Evolutionary conservation across 2,888 invertebrate species (phyloP).

Genomic region (Omphaloscelis lunosa): DNA sequence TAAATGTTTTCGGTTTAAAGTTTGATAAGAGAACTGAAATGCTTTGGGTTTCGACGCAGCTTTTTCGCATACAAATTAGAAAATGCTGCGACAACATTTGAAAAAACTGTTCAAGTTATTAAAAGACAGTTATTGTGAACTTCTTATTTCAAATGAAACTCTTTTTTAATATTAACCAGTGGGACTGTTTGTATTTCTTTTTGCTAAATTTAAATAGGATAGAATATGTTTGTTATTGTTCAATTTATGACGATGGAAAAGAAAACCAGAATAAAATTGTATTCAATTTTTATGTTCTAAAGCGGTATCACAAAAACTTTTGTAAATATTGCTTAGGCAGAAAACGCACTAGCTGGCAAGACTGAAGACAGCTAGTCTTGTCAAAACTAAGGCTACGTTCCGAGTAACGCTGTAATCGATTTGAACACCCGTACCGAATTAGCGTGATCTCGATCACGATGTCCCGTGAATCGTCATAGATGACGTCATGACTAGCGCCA

Average conservation of each 20-base stretch:
- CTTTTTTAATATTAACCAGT: conserved; percentile 32
- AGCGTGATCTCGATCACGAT: too few relatives aligned
- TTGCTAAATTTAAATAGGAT: conserved; percentile 42
- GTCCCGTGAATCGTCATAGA: too few relatives aligned
- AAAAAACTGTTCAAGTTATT: conserved; percentile 28
- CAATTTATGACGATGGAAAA: conserved; percentile 7
- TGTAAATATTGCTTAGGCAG: conserved; percentile 8
- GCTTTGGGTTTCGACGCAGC: conserved; percentile 28
- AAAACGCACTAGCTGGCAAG: conserved; percentile 2
- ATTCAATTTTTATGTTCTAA: neutral
- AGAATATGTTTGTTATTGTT: conserved; percentile 45
- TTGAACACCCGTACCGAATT: too few relatives aligned
- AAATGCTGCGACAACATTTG: conserved; percentile 36
- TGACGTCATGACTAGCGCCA: too few relatives aligned
- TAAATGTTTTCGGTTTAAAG: conserved; percentile 69
- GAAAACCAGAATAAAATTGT: neutral
- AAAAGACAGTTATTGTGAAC: conserved; percentile 37
- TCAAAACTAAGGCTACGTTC: too few relatives aligned
- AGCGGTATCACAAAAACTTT: neutral
- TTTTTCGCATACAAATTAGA: conserved; percentile 54
- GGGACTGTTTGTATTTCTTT: conserved; percentile 42
- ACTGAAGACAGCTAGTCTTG: neutral
- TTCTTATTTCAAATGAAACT: conserved; percentile 28
- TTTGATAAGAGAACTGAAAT: conserved; percentile 51
- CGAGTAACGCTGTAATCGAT: too few relatives aligned